phyloP scores from a whole-genome alignment of 2,113 vertebrate genomes.

The Leucosticte australis region DNA sequence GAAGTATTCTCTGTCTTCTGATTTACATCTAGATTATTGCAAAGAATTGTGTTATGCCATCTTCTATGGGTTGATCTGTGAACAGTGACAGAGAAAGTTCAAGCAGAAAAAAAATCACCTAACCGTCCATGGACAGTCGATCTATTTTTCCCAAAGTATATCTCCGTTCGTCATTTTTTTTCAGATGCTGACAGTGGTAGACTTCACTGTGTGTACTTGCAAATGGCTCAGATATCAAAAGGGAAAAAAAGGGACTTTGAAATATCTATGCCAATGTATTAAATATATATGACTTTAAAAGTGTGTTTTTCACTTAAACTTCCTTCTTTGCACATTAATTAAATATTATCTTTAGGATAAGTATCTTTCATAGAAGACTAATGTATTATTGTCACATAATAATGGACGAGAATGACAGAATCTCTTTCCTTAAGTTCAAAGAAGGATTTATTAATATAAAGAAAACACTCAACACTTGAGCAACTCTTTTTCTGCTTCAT shows the following conservation, averaged over 20 bases:
- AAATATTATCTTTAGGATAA: slow-evolving; percentile 59
- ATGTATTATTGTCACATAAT: slow-evolving; percentile 41
- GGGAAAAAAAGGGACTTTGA: background rate
- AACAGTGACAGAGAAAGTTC: background rate
- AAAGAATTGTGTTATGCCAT: background rate
- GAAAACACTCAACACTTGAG: slow-evolving; percentile 43
- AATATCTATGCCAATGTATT: slow-evolving; percentile 36
- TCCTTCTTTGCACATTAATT: slow-evolving; percentile 38
- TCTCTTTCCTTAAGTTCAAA: slow-evolving; percentile 18
- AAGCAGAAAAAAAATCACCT: slow-evolving; percentile 16
- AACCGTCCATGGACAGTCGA: background rate
- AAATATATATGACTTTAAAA: slow-evolving; percentile 57
- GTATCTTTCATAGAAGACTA: slow-evolving; percentile 39
- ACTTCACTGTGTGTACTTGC: background rate
- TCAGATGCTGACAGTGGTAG: background rate
- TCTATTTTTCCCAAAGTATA: background rate
- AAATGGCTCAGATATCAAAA: slow-evolving; percentile 41
- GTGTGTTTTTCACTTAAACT: slow-evolving; percentile 34
- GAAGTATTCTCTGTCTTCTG: background rate
- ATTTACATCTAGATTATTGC: background rate
- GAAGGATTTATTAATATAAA: slow-evolving; percentile 43
- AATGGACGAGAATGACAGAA: slow-evolving; percentile 28
- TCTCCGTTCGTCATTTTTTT: background rate
- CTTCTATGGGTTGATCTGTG: background rate
- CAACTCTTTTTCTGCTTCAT: background rate